Conservation (phyloP, 92 coral and sea anemone species). For the Metridium senile region DNA sequence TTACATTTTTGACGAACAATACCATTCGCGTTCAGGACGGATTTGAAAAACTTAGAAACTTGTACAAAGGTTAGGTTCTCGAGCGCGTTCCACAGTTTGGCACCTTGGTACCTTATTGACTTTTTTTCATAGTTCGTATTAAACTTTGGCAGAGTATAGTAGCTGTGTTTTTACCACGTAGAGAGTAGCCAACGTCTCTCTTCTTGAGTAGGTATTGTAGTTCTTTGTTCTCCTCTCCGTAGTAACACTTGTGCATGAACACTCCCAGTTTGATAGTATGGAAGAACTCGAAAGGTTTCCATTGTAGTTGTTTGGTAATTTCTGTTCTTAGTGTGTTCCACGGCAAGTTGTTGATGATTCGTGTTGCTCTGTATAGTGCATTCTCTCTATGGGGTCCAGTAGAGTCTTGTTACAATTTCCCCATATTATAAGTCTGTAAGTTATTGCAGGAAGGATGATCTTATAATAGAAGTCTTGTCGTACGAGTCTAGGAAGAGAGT, state of each 20-base stretch:
- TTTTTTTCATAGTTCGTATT: constrained; percentile 9
- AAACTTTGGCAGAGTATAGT: no score
- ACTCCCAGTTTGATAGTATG: constrained; percentile 2
- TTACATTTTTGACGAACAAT: no score
- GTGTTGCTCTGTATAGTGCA: constrained; percentile 19
- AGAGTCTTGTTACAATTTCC: no score
- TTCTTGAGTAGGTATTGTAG: constrained; percentile 14
- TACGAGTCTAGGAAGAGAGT: constrained; percentile 27
- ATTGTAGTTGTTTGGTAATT: background rate
- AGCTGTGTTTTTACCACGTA: background rate
- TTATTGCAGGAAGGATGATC: constrained; percentile 50
- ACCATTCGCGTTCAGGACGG: no score
- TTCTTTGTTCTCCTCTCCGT: background rate
- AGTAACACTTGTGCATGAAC: constrained; percentile 15
- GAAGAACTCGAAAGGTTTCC: background rate
- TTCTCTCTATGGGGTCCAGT: constrained; percentile 7
- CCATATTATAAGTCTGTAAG: no score
- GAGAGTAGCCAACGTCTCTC: background rate
- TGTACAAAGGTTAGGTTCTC: no score
- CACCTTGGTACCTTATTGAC: no score
- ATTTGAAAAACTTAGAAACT: no score
- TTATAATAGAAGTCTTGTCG: constrained; percentile 47
- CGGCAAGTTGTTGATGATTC: constrained; percentile 13
- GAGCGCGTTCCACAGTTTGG: no score
- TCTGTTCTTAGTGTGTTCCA: background rate